Base-by-base conservation (phyloP, 2,113 vertebrate genomes). In the Okapia johnstoni region DNA sequence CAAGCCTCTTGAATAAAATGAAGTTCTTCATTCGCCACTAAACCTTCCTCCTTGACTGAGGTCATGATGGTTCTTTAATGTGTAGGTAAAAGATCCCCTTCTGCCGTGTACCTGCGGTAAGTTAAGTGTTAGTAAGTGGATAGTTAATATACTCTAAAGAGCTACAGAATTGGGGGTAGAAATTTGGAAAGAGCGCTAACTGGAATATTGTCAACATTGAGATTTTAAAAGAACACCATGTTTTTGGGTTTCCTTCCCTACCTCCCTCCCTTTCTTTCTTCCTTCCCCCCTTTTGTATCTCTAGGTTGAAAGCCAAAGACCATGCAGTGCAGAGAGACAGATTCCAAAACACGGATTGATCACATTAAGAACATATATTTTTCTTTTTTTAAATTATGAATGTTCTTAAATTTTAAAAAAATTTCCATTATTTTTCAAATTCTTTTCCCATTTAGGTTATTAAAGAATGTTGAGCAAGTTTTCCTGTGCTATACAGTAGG, bases 1-100 rank as follows among this genome's bases (percentile, higher is more conserved):
- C 81, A 43, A 19, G 84, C 23, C 25, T 70, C 61, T 80, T 96
- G 84, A 86, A 70, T 79, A 55, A 46, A 97, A 84, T 60, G 81
- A 95, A 92, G 88, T 88, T 94, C 93, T 90, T 97, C 80, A 85
- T 87, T 81, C 1, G 0, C 16, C 85, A 43, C 6, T 76, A 19
- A 21, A 43, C 48, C 73, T 83, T 77, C n/a, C 15, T 97, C 84
- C 83, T 92, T 43, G 80, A 84, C 14, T 40, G 70, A 94, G 43
- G 36, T 66, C 83, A 57, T 26, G 25, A 30, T 63, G 88, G 23
- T 58, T 83, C 86, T 93, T 90, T 73, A 21, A 80, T 16, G 30
- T 28, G 52, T 11, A 94, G 85, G 79, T 85, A 48, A 93, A 90
- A 23, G 40, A 50, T 77, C 17, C 21, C 26, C 48, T 92, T 66